Evolutionary conservation across 1,140 invertebrate genomes (phyloP).

Genomic region (Coelopa frigida): DNA sequence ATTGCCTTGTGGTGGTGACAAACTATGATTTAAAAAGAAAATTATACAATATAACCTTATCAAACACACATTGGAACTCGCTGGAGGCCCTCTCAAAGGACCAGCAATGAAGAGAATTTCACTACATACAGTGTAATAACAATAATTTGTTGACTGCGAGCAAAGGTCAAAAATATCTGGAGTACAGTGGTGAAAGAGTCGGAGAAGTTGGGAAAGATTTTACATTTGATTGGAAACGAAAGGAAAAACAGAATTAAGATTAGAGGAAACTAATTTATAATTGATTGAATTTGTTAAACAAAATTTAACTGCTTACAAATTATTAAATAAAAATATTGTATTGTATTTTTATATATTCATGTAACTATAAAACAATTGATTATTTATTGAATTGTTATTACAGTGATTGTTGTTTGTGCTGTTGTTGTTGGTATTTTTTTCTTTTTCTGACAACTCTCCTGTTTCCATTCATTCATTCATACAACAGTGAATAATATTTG

Average conservation of each 20-base stretch:
- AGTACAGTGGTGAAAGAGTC: neutral
- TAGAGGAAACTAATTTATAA: neutral
- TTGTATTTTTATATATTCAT: neutral
- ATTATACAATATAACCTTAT: too few relatives aligned
- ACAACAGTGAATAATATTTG: too few relatives aligned
- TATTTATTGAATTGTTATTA: neutral
- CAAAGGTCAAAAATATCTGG: too few relatives aligned
- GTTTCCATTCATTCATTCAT: too few relatives aligned
- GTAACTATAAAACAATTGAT: conserved; percentile 1
- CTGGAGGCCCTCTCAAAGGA: too few relatives aligned
- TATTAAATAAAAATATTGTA: neutral
- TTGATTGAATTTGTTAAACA: neutral
- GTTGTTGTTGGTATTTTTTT: neutral
- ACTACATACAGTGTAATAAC: too few relatives aligned
- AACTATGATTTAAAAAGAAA: too few relatives aligned
- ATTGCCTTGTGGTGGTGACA: too few relatives aligned
- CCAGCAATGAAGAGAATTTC: too few relatives aligned
- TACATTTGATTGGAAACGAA: neutral
- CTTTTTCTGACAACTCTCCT: too few relatives aligned
- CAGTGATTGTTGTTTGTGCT: neutral
- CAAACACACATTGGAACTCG: too few relatives aligned
- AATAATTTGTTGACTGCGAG: too few relatives aligned
- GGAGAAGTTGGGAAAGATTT: conserved; percentile 2
- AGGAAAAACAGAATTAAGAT: neutral
- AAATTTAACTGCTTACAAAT: neutral